A percentile compares a stretch with the other conserved stretches of the same genome.
Evolutionary conservation across 2,113 vertebrate species (phyloP).

Genomic region (Caranx melampygus): DNA sequence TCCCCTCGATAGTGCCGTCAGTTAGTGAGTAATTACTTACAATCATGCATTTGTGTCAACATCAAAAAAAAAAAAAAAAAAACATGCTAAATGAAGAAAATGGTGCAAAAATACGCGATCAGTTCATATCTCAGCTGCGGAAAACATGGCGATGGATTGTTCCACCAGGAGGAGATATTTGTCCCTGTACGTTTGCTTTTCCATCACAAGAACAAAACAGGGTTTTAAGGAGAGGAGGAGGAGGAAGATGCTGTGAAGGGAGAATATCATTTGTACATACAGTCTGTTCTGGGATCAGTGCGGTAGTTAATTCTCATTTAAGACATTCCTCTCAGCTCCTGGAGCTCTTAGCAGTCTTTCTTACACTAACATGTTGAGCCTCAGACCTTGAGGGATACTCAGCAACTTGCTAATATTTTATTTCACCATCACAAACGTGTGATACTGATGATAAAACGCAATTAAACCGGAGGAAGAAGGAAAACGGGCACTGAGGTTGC

Average conservation of each 20-base stretch:
- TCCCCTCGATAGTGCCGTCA: slow-evolving; percentile 45
- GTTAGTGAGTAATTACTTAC: slow-evolving; percentile 43
- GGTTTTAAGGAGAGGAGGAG: slow-evolving; percentile 22
- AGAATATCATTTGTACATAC: slow-evolving; percentile 69
- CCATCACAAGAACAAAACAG: slow-evolving; percentile 38
- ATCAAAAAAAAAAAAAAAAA: slow-evolving; percentile 21
- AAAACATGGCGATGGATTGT: slow-evolving; percentile 32
- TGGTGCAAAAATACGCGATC: slow-evolving; percentile 18
- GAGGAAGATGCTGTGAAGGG: slow-evolving; percentile 27
- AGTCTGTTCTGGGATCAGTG: slow-evolving; percentile 63
- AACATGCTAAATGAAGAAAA: slow-evolving; percentile 35
- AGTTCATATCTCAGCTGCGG: slow-evolving; percentile 31
- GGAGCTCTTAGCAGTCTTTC: slow-evolving; percentile 27
- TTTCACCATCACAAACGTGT: slow-evolving; percentile 8
- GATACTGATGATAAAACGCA: slow-evolving; percentile 31
- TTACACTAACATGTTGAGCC: slow-evolving; percentile 5
- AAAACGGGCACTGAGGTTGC: slow-evolving; percentile 32
- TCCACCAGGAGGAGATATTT: slow-evolving; percentile 35
- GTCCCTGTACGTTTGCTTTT: slow-evolving; percentile 41
- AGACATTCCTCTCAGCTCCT: slow-evolving; percentile 70
- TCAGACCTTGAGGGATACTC: slow-evolving; percentile 15
- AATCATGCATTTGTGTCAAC: slow-evolving; percentile 57
- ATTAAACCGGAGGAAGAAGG: background rate
- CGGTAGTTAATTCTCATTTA: slow-evolving; percentile 53
- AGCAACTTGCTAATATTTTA: slow-evolving; percentile 10